Base-by-base conservation (phyloP, 1,140 invertebrate genomes). In the Atta cephalotes region DNA sequence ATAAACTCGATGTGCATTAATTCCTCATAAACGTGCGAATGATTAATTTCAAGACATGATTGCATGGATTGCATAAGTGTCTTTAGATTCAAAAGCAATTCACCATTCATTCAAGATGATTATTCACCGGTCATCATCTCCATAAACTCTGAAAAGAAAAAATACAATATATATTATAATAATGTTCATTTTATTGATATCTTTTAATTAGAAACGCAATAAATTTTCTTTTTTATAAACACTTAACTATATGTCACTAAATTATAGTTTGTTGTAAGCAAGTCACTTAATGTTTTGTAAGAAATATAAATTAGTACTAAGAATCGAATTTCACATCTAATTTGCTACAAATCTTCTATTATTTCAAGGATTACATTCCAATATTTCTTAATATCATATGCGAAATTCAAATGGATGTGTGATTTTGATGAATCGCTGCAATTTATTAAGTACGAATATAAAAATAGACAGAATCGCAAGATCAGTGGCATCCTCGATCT, bases 81-180 rank as follows among this genome's bases (percentile, higher is more conserved):
- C 79, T 91, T 88, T 79, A 77, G 35, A 25, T 84, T 49, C 81
- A 56, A 58, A 58, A 70, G 82, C 45, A 60, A 31, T 68, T 53
- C 72, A 84, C 35, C 62, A 49, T 9, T 85, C 45, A 78, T 56
- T 51, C 56, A 45, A 63, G 5, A 65, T 78, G 88, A 94, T 97
- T 98, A 98, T 97, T 98, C 98, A 95, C 98, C 98, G 87, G 98
- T 98, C 98, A 98, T 98, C 98, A 98, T 98, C 95, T 98, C 98
- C 98, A 98, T 98, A 96, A 98, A 98, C 96, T 98, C 98, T 98
- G 96, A 85, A 98, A 98, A 77, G n/a, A 79, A 91, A 81, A 89
- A 16, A 80, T 9, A 35, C 9, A 9, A 25, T 25, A 25, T 31
- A 12, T 31, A 9, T 74, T 58, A 51, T 1, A 51, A 16, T 10